Evolutionary conservation across 2,888 invertebrate genomes (phyloP).

Genomic region (Nowickia ferox): DNA sequence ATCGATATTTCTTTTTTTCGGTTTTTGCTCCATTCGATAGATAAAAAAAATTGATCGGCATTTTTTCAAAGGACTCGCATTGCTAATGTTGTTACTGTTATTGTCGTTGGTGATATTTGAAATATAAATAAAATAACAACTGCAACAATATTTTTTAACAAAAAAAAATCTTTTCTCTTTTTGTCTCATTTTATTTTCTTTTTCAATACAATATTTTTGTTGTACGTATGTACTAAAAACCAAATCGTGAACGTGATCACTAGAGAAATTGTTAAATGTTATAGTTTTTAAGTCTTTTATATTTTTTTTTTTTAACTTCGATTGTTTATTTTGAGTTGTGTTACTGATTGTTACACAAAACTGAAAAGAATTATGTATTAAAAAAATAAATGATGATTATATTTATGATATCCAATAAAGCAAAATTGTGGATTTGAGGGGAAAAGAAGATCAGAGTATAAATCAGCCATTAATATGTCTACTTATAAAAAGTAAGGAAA

Average conservation of each 20-base stretch:
- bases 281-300: slow-evolving; percentile 47
- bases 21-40: slow-evolving; percentile 73
- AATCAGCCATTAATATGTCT: slow-evolving; percentile 47
- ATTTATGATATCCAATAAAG: slow-evolving; percentile 63
- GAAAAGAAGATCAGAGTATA: not conserved
- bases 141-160: slow-evolving; percentile 31
- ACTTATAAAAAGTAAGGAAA: not conserved
- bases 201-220: slow-evolving; percentile 61
- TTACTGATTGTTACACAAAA: slow-evolving; percentile 38
- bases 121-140: slow-evolving; percentile 60
- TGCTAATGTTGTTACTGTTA: slow-evolving; percentile 64
- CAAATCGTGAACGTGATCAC: slow-evolving; percentile 71
- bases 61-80: slow-evolving; percentile 68
- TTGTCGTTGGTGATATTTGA: slow-evolving; percentile 66
- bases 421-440: slow-evolving; percentile 47
- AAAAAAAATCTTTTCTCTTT: not conserved
- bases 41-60: slow-evolving; percentile 74
- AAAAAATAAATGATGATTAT: slow-evolving; percentile 42
- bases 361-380: not conserved
- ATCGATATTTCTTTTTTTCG: slow-evolving; percentile 10
- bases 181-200: slow-evolving; percentile 32
- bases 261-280: slow-evolving; percentile 69
- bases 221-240: slow-evolving; percentile 51
- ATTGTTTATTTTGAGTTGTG: slow-evolving; percentile 44
- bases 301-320: slow-evolving; percentile 18